phyloP scores from a whole-genome alignment of 2,797 vertebrate species.

The Cyprinella venusta region DNA sequence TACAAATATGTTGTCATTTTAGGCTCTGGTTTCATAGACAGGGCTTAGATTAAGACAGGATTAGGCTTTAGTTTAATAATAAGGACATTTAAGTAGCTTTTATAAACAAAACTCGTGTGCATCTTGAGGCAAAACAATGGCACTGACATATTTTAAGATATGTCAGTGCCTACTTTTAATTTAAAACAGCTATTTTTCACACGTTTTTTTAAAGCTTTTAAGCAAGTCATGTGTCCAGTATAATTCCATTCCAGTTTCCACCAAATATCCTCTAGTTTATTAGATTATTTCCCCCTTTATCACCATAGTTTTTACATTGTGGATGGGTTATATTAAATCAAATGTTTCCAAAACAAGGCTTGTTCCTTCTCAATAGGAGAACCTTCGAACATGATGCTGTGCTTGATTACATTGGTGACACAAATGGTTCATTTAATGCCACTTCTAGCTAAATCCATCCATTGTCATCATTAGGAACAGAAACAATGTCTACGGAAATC shows the following conservation, averaged over 20 bases:
- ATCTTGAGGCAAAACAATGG: neutral
- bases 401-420: neutral
- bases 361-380: constrained; percentile 4
- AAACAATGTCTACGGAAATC: neutral
- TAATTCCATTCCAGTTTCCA: neutral
- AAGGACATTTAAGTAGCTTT: neutral
- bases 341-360: neutral
- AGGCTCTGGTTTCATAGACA: neutral
- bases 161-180: neutral
- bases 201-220: neutral
- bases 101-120: neutral
- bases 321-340: neutral
- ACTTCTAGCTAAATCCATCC: neutral
- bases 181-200: neutral
- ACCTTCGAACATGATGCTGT: neutral
- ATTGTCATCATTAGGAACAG: neutral
- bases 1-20: neutral
- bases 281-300: neutral
- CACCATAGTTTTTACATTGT: neutral
- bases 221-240: neutral
- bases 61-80: neutral
- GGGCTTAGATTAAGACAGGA: neutral
- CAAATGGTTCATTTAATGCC: constrained; percentile 24
- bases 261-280: neutral
- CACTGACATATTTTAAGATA: neutral